A percentile compares a stretch with the other conserved stretches of the same genome.
Conservation (phyloP, 2,888 invertebrate genomes). For the Matsumyia berberina region DNA sequence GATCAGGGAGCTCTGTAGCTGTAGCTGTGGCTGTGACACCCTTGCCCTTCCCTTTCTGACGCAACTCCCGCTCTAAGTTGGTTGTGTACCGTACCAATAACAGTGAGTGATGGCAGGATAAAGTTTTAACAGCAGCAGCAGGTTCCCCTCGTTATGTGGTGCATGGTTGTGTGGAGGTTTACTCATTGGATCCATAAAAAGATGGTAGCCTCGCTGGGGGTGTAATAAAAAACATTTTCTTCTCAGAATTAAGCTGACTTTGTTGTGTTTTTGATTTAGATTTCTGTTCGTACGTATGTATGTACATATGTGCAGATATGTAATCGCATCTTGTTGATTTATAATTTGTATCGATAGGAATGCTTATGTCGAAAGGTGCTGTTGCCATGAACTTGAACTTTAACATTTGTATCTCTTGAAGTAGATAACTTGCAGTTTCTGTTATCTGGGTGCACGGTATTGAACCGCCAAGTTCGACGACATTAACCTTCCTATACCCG, state of each 20-base stretch:
- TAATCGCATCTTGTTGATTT: constrained; percentile 46
- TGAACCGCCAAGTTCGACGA: too few relatives aligned
- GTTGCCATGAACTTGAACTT: neutral
- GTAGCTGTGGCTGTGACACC: neutral
- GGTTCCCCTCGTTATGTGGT: neutral
- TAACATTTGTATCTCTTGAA: neutral
- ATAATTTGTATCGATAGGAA: constrained; percentile 36
- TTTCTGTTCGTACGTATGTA: constrained; percentile 36
- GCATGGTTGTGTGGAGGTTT: neutral
- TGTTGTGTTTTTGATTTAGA: constrained; percentile 39
- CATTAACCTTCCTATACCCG: too few relatives aligned
- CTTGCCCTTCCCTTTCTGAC: neutral
- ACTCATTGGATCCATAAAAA: constrained; percentile 26
- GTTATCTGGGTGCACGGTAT: too few relatives aligned
- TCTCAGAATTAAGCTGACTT: constrained; percentile 28
- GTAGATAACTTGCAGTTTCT: too few relatives aligned
- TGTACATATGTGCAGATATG: constrained; percentile 52
- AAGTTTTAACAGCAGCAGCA: constrained; percentile 34
- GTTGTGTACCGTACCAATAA: constrained; percentile 30
- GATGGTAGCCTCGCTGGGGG: constrained; percentile 3
- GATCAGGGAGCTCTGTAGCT: constrained; percentile 18
- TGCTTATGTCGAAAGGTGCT: too few relatives aligned
- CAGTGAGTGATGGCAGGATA: constrained; percentile 27
- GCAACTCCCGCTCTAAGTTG: constrained; percentile 10
- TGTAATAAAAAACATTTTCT: constrained; percentile 24